Evolutionary conservation across 2,888 invertebrate genomes (phyloP).

Genomic region (Ophioninae sp.): DNA sequence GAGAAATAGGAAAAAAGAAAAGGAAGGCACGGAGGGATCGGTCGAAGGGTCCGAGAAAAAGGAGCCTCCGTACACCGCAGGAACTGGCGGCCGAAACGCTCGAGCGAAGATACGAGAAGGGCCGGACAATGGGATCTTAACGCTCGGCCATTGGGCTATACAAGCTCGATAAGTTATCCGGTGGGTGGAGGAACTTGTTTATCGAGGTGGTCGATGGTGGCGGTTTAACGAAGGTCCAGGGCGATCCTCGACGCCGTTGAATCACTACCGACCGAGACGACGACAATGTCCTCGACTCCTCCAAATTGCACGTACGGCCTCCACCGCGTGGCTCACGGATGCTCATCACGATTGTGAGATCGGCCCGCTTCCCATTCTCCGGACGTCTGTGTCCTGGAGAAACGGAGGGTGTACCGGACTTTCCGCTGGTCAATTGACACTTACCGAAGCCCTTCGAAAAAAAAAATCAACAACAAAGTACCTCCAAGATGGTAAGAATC

Average conservation of each 20-base stretch:
- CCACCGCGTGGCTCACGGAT: constrained; percentile 31
- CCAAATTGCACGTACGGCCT: constrained; percentile 48
- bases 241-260: constrained; percentile 61
- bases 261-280: constrained; percentile 40
- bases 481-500: constrained; percentile 32
- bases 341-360: constrained; percentile 58
- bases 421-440: constrained; percentile 61
- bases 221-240: constrained; percentile 76
- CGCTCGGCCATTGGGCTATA: constrained; percentile 46
- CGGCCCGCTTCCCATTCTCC: constrained; percentile 34
- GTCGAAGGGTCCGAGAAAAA: constrained; percentile 48
- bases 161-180: constrained; percentile 75
- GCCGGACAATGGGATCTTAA: constrained; percentile 46
- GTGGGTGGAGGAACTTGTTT: constrained; percentile 70
- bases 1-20: constrained; percentile 34
- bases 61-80: constrained; percentile 33
- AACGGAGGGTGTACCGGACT: constrained; percentile 29
- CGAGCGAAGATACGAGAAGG: constrained; percentile 57
- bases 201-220: constrained; percentile 67
- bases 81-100: constrained; percentile 54
- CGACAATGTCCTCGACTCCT: constrained; percentile 46
- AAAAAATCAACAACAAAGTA: too few relatives aligned
- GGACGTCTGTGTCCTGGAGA: not conserved
- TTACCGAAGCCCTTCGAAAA: constrained; percentile 40
- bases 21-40: constrained; percentile 3